phyloP scores from a whole-genome alignment of 2,797 vertebrate genomes.

The Neoniphon sammara region DNA sequence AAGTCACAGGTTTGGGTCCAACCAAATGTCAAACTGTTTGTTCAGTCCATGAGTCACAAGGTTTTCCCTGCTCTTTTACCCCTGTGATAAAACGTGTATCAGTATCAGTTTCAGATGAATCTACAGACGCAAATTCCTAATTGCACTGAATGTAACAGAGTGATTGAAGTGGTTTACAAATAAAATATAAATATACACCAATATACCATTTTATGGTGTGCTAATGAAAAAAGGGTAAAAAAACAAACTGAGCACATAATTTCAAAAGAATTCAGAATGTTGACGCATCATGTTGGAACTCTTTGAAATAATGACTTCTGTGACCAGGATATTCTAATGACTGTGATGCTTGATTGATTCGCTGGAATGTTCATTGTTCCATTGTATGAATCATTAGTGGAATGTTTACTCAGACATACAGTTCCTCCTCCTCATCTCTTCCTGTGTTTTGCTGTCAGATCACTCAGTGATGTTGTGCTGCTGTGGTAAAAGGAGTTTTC shows the following conservation, averaged over 20 bases:
- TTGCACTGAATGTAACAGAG: too few species aligned
- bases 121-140: too few species aligned
- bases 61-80: too few species aligned
- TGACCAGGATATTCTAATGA: conserved; percentile 33
- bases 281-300: conserved; percentile 12
- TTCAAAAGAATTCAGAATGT: neutral
- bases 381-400: conserved; percentile 37
- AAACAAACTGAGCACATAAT: conserved; percentile 6
- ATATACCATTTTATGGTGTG: too few species aligned
- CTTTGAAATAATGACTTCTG: conserved; percentile 13
- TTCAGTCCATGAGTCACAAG: too few species aligned
- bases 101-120: too few species aligned
- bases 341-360: conserved; percentile 25
- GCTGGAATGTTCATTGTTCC: conserved; percentile 44
- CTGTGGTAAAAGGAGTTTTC: conserved; percentile 19
- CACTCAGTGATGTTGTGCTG: neutral
- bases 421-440: conserved; percentile 61
- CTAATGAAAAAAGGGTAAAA: neutral
- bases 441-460: conserved; percentile 45
- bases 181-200: neutral
- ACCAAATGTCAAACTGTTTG: too few species aligned
- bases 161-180: neutral
- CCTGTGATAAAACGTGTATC: too few species aligned
- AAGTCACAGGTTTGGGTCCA: too few species aligned
- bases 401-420: conserved; percentile 63